Conservation (phyloP, 2,797 vertebrate species). For the Avahi laniger region DNA sequence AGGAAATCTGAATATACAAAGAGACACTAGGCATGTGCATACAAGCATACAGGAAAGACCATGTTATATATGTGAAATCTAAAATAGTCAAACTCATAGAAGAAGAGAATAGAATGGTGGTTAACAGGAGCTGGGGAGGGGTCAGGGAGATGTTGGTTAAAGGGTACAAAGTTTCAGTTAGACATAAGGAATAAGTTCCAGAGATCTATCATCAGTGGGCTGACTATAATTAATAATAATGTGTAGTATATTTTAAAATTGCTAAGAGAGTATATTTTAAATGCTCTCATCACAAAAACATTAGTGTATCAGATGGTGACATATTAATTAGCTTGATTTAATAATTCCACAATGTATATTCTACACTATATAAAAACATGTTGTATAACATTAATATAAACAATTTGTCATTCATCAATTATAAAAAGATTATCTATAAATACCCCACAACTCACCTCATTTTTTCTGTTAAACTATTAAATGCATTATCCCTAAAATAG, state of each 20-base stretch:
- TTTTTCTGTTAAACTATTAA: background rate
- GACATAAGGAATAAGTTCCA: background rate
- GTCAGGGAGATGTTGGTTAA: background rate
- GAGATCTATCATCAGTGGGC: background rate
- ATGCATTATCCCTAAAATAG: background rate
- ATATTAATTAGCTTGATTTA: background rate
- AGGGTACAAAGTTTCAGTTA: background rate
- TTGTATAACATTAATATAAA: background rate
- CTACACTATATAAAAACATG: no score
- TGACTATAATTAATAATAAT: background rate
- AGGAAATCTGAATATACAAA: background rate
- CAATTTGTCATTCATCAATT: background rate
- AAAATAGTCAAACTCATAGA: background rate
- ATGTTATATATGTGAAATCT: background rate
- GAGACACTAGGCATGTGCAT: background rate
- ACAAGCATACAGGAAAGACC: background rate
- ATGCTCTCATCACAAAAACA: background rate
- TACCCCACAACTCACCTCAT: background rate
- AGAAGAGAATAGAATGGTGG: background rate
- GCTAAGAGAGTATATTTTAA: background rate
- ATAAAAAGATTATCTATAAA: background rate
- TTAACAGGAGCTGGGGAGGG: background rate
- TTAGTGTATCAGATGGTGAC: background rate
- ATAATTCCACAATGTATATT: background rate
- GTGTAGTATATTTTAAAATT: background rate